phyloP scores from a whole-genome alignment of 2,888 invertebrate genomes.

The Lamellibrachia satsuma region DNA sequence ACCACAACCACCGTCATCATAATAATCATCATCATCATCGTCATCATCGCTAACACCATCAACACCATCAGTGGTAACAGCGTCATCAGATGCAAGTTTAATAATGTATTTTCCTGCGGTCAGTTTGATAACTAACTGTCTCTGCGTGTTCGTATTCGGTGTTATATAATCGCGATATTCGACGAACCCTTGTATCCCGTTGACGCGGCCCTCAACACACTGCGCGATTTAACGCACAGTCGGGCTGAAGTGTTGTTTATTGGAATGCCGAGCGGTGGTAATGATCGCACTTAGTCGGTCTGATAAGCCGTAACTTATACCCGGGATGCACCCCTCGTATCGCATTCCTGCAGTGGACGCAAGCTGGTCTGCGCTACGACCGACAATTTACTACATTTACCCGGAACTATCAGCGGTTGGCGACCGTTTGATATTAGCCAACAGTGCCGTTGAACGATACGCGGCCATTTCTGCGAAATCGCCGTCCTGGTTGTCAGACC shows the following conservation, averaged over 20 bases:
- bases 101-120: background rate
- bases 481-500: background rate
- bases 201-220: background rate
- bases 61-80: background rate
- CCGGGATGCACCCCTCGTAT: constrained; percentile 3
- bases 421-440: background rate
- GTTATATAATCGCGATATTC: background rate
- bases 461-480: background rate
- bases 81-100: background rate
- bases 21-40: too few species aligned
- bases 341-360: background rate
- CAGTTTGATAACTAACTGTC: background rate
- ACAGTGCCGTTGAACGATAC: background rate
- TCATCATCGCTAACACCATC: background rate
- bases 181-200: background rate
- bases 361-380: background rate
- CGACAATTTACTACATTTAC: background rate
- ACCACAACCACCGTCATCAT: too few species aligned
- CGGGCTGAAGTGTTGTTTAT: background rate
- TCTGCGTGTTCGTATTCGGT: background rate
- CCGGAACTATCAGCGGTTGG: background rate
- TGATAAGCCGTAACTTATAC: background rate
- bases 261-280: background rate
- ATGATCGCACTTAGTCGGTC: background rate
- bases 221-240: background rate